Percentiles rank a stretch among this genome's conserved stretches.
phyloP scores from a whole-genome alignment of 2,888 invertebrate species.

The Diaprepes abbreviatus region DNA sequence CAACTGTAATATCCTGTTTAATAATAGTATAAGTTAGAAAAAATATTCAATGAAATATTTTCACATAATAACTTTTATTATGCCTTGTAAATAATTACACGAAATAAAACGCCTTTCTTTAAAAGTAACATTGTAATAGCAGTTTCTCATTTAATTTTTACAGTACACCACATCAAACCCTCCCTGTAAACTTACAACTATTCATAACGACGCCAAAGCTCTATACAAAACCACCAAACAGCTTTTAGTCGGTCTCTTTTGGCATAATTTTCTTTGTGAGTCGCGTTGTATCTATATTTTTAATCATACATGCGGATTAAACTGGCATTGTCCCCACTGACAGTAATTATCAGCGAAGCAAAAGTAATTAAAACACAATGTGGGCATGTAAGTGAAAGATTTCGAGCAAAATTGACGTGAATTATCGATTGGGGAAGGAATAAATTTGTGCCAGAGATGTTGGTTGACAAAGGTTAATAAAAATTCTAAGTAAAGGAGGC shows the following conservation, averaged over 20 bases:
- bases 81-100: no score
- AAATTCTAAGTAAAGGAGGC: not conserved
- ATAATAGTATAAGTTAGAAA: no score
- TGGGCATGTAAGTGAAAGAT: constrained; percentile 20
- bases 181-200: no score
- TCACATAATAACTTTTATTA: no score
- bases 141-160: no score
- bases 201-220: no score
- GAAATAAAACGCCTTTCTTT: no score
- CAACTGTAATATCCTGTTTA: no score
- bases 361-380: constrained; percentile 42
- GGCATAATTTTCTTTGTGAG: constrained; percentile 13
- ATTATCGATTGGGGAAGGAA: constrained; percentile 34
- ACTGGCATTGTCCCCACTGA: constrained; percentile 44
- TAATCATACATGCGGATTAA: constrained; percentile 44
- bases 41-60: no score
- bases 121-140: no score
- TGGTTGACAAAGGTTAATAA: not conserved
- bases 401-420: constrained; percentile 25
- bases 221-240: constrained; percentile 2
- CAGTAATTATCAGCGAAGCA: constrained; percentile 42
- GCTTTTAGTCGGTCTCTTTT: constrained; percentile 4
- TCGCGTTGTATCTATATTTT: constrained; percentile 37
- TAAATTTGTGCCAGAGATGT: not conserved
- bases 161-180: no score